Percentiles rank a stretch among this genome's conserved stretches.
Evolutionary conservation across 2,113 vertebrate genomes (phyloP).

Genomic region (Eurypyga helias): DNA sequence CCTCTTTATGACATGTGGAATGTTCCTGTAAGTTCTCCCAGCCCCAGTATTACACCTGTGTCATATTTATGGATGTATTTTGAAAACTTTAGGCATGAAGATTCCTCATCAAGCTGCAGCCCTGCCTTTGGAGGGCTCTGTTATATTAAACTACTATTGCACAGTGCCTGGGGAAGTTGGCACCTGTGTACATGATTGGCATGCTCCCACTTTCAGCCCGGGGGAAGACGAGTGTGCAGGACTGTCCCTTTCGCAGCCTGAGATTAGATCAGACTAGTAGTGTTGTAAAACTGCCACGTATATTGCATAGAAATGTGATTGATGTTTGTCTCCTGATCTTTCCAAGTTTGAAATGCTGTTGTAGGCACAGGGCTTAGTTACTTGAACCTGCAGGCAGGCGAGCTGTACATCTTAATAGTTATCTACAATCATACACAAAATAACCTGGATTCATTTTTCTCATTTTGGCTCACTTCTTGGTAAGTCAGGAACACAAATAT

Average conservation of each 20-base stretch:
- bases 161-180: background rate
- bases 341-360: background rate
- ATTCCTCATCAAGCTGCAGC: background rate
- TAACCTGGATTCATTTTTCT: background rate
- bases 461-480: background rate
- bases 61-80: background rate
- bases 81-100: background rate
- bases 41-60: background rate
- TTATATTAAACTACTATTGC: background rate
- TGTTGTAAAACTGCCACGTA: background rate
- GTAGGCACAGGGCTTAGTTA: background rate
- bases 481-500: background rate
- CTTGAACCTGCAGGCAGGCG: background rate
- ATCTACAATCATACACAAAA: background rate
- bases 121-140: background rate
- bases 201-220: rapidly evolving
- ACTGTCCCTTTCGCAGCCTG: background rate
- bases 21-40: background rate
- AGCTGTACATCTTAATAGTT: background rate
- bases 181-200: background rate
- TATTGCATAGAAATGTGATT: background rate
- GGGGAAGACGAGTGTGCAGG: background rate
- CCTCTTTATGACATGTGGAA: background rate
- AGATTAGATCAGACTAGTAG: background rate
- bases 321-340: background rate